phyloP scores from a whole-genome alignment of 2,113 vertebrate species.

The Romanogobio albipinnatus region DNA sequence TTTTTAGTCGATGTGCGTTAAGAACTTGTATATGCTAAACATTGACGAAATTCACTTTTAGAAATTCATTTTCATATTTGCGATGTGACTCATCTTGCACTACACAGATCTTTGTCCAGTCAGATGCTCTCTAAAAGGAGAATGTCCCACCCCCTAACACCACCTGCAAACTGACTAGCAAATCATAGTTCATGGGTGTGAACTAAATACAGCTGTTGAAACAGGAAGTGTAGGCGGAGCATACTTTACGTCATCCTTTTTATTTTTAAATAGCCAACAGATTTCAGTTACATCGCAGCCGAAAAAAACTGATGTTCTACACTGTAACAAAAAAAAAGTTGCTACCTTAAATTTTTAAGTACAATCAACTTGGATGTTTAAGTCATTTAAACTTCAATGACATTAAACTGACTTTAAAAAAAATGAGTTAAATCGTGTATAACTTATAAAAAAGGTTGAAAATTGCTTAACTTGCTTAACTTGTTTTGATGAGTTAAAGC shows the following conservation, averaged over 20 bases:
- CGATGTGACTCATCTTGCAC: conserved; percentile 7
- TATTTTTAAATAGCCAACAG: neutral
- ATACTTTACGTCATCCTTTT: neutral
- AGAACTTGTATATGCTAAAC: neutral
- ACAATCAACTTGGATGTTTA: no score
- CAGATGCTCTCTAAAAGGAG: neutral
- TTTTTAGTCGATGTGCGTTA: neutral
- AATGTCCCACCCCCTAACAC: neutral
- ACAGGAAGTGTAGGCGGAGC: neutral
- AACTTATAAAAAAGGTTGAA: no score
- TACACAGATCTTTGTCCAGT: neutral
- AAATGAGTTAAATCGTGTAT: no score
- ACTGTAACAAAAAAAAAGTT: no score
- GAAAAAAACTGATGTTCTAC: neutral
- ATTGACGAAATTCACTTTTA: neutral
- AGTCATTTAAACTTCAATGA: no score
- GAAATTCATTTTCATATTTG: neutral
- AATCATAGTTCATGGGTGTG: neutral
- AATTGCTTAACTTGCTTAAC: no score
- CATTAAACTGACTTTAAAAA: no score
- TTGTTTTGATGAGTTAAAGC: no score
- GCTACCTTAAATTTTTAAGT: no score
- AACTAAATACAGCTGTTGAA: neutral
- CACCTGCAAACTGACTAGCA: neutral
- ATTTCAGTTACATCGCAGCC: neutral